Conservation (phyloP, 2,888 invertebrate species). For the Rhagonycha lutea region DNA sequence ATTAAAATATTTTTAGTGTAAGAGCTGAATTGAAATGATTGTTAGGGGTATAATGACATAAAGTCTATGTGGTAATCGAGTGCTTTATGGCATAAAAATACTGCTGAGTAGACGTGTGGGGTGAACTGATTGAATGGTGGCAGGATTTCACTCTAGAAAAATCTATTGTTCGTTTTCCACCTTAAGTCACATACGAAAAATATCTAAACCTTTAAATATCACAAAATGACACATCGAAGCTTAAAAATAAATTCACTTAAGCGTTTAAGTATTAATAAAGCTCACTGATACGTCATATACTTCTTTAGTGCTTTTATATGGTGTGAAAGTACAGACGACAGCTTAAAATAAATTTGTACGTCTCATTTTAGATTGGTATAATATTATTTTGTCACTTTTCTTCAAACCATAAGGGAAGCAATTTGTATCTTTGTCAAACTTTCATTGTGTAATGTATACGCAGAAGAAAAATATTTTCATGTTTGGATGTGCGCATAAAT, state of each 20-base stretch:
- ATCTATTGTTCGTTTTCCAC: background rate
- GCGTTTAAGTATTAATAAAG: slow-evolving; percentile 2
- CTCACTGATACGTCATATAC: background rate
- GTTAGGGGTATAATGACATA: background rate
- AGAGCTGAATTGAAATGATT: background rate
- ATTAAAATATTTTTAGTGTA: background rate
- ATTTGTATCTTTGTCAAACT: background rate
- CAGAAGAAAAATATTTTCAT: slow-evolving; percentile 5
- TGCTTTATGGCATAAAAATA: background rate
- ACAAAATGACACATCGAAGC: slow-evolving; percentile 3
- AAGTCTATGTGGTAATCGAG: background rate
- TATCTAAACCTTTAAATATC: background rate
- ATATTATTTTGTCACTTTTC: background rate
- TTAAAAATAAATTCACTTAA: slow-evolving; percentile 9
- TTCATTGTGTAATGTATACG: background rate
- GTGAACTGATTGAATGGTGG: background rate
- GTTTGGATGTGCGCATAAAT: slow-evolving; percentile 17
- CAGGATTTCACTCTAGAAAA: background rate
- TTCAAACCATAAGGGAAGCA: background rate
- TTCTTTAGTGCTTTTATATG: background rate
- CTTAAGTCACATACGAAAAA: background rate
- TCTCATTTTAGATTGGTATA: background rate
- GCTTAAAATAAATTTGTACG: background rate
- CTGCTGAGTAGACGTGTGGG: background rate
- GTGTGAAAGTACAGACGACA: background rate